Evolutionary conservation across 2,113 vertebrate species (phyloP).

Genomic region (Mobula birostris): DNA sequence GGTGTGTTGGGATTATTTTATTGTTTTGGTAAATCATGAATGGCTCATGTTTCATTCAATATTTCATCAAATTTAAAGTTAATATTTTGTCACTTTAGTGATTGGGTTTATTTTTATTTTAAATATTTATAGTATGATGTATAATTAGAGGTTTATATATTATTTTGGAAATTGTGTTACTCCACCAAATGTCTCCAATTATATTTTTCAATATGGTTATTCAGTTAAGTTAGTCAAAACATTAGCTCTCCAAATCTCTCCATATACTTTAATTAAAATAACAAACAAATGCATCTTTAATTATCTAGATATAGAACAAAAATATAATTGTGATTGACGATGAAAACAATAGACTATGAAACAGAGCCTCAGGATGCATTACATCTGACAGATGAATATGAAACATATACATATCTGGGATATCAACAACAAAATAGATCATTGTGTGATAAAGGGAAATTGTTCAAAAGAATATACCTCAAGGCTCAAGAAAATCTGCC

Average conservation of each 20-base stretch:
- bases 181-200: not conserved
- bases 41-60: too few relatives aligned
- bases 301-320: not conserved
- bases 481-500: too few relatives aligned
- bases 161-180: not conserved
- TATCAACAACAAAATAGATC: too few relatives aligned
- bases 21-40: too few relatives aligned
- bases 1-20: too few relatives aligned
- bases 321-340: not conserved
- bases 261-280: not conserved
- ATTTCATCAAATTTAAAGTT: too few relatives aligned
- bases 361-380: too few relatives aligned
- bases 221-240: not conserved
- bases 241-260: not conserved
- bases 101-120: not conserved
- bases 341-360: not conserved
- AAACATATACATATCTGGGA: too few relatives aligned
- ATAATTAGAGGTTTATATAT: not conserved
- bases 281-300: not conserved
- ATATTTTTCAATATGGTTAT: not conserved
- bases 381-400: too few relatives aligned
- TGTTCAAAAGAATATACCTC: too few relatives aligned
- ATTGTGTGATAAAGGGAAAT: too few relatives aligned
- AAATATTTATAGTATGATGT: not conserved
- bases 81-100: too few relatives aligned